These are phyloP conservation scores for Melanocharis versteri DNA, from an alignment of 2,113 vertebrate species.

Conservation along the genomic window DNA sequence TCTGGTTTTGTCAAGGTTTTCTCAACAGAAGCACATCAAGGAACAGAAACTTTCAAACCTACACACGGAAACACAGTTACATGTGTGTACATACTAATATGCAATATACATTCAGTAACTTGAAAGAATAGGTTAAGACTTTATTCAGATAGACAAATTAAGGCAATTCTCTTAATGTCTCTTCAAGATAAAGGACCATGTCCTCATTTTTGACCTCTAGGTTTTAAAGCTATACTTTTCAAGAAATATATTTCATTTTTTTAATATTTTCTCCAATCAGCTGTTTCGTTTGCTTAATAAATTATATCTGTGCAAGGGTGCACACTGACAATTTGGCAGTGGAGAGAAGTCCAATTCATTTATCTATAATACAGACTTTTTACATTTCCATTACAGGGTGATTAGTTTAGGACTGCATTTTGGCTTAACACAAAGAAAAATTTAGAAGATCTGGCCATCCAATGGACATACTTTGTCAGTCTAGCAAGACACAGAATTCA, in stretches of 20 bases:
- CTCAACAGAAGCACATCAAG: slow-evolving; percentile 56
- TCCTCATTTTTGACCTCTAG: slow-evolving; percentile 54
- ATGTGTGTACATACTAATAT: slow-evolving; percentile 53
- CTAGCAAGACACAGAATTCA: slow-evolving; percentile 46
- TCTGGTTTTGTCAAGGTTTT: slow-evolving; percentile 30
- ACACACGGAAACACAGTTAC: slow-evolving; percentile 53
- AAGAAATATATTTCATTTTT: slow-evolving; percentile 38
- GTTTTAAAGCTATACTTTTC: slow-evolving; percentile 68
- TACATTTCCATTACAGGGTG: neutral
- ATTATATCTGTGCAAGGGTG: slow-evolving; percentile 5
- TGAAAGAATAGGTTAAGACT: slow-evolving; percentile 66
- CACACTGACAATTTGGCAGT: slow-evolving; percentile 48
- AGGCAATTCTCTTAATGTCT: slow-evolving; percentile 61
- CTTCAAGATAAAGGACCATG: slow-evolving; percentile 53
- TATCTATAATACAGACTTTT: neutral
- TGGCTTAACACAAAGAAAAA: slow-evolving; percentile 24
- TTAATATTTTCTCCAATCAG: slow-evolving; percentile 33
- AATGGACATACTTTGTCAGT: slow-evolving; percentile 39
- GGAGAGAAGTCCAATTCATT: slow-evolving; percentile 32
- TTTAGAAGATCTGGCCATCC: slow-evolving; percentile 44
- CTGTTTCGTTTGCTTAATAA: neutral
- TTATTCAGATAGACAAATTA: slow-evolving; percentile 68
- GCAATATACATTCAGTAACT: slow-evolving; percentile 69
- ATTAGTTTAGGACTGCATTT: slow-evolving; percentile 21
- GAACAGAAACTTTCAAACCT: slow-evolving; percentile 54